These are phyloP conservation scores for Sus scrofa DNA, from an alignment of 2,113 vertebrate species.

Conservation along the genomic window T2T-Sscrofa CM000824.6:129099501-129100000, in stretches of 20 bases:
- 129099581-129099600: too few species aligned
- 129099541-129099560: too few species aligned
- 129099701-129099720: background rate
- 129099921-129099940: background rate
- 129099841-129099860: background rate
- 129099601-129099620: too few species aligned
- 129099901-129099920: background rate
- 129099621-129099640: background rate
- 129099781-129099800: background rate
- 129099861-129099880: background rate
- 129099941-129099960: background rate
- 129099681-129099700: background rate
- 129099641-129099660: background rate
- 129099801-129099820: background rate
- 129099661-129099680: background rate
- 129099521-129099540: too few species aligned
- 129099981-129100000: background rate
- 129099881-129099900: background rate
- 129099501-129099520: too few species aligned
- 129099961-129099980: background rate
- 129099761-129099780: background rate
- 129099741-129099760: background rate
- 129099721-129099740: background rate
- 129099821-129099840: background rate
- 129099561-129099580: too few species aligned